These are phyloP conservation scores for Pangasius krempfi DNA, from an alignment of 2,797 vertebrate species.

Conservation along the genomic window DNA sequence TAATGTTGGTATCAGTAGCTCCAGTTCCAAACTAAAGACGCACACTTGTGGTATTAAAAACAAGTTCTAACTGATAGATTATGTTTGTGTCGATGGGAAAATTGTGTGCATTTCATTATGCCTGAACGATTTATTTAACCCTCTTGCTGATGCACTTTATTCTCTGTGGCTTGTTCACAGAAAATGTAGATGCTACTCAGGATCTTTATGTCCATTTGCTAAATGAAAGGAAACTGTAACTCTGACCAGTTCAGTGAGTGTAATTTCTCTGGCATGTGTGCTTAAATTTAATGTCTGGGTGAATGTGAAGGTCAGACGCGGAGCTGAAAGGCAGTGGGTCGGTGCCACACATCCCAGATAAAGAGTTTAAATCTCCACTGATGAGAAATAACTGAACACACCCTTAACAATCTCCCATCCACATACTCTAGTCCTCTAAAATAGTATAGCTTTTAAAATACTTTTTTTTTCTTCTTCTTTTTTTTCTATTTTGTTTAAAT, in stretches of 20 bases:
- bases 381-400: constrained; percentile 71
- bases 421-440: constrained; percentile 82
- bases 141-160: neutral
- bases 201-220: neutral
- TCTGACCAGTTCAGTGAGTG: constrained; percentile 34
- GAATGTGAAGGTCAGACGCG: constrained; percentile 10
- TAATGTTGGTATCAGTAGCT: neutral
- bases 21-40: neutral
- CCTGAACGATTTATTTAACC: neutral
- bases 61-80: neutral
- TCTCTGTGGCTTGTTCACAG: neutral
- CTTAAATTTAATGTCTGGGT: constrained; percentile 37
- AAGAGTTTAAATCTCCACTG: constrained; percentile 20
- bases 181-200: neutral
- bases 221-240: neutral
- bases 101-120: neutral
- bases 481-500: constrained; percentile 73
- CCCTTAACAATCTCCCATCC: constrained; percentile 75
- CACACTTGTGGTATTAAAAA: neutral
- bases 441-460: constrained; percentile 78
- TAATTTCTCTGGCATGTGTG: constrained; percentile 42
- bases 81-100: neutral
- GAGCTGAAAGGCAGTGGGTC: constrained; percentile 31
- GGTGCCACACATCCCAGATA: constrained; percentile 16
- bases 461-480: constrained; percentile 64